Base-by-base conservation (phyloP, 2,113 vertebrate genomes). In the Cygnus atratus region DNA sequence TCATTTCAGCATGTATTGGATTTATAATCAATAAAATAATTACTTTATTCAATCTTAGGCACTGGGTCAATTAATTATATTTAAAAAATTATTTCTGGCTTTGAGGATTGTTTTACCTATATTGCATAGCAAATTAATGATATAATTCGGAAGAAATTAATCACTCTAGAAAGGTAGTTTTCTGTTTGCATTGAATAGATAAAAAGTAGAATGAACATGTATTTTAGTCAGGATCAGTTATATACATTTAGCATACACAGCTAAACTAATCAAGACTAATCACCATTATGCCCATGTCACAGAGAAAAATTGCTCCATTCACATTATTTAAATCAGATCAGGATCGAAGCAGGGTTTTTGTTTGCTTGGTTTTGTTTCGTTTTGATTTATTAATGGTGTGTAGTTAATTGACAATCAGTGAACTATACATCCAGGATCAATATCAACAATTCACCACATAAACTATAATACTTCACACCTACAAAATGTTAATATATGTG, bases 21-120 rank as follows among this genome's bases (percentile, higher is more conserved):
- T 87, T 95, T 92, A 73, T 77, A 94, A 91, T 96, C 93, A 95
- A 95, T 95, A 91, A 96, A 96, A 96, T 92, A 96, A 96, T 96
- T 93, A 86, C 81, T 93, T 91, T 59, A 92, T 92, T 92, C 74
- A 92, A 63, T 85, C 78, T 83, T 92, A 80, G 48, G 66, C 84
- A 73, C 44, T 84, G 48, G 58, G 54, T 93, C 81, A 94, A 93
- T 94, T 95, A 95, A 91, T 95, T 93, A 72, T 77, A 88, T 93
- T 93, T 55, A 0, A 5, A 46, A 78, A 83, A 84, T 14, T 46
- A 87, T 93, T 92, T 92, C 71, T 96, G 71, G 25, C 90, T 94
- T 93, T 21, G 7, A 92, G 44, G 48, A 87, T 82, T 93, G 75
- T 82, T 95, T 94, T 95, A 86, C 81, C 81, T 84, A 81, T 71